Evolutionary conservation across 2,113 vertebrate genomes (phyloP), one percentile per base, ranked within the genome.

Genomic region (Symphodus melops): DNA sequence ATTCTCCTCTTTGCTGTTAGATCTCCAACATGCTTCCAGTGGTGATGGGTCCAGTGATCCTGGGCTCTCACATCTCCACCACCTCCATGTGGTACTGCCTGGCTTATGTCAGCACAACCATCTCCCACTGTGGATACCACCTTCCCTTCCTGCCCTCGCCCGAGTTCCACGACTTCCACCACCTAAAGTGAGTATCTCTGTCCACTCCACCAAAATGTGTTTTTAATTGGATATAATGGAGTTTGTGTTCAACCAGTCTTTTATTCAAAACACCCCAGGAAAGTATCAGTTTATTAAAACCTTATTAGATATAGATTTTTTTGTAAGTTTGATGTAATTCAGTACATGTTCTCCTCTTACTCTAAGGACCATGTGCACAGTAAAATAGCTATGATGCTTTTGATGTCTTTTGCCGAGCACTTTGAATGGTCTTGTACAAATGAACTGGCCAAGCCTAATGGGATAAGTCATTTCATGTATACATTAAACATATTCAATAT

Each of bases 161-260:
- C 0, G 97, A 99, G 86, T 98, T 97, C 91, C 98, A 99, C 0
- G 97, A 98, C 93, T 99, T 95, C 88, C 97, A 99, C 88, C 98
- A 99, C 85, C 95, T 97, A 91, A 97, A 93, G 97, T 99, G 92
- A 55, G 95, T 20, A 11, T 9, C 9, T 13, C 9, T 13, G 9
- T 21, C 42, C 19, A 2, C n/a, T 60, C 7, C 4, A 41, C 0
- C 4, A 68, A 10, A 7, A 12, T 20, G 13, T 5, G 12, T 41
- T 53, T 6, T 46, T 46, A 54, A 41, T 37, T 3, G 7, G 44
- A 51, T n/a, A n/a, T 52, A 41, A 42, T 41, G 17, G 0, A 3
- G 10, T 21, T 33, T 5, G 23, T 21, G 3, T 10, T 23, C 3
- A 17, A 13, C 13, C 16, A 4, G 28, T 33, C 28, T 33, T 33